Evolutionary conservation across 2,113 vertebrate genomes (phyloP).

Genomic region (Lichenostomus cassidix): DNA sequence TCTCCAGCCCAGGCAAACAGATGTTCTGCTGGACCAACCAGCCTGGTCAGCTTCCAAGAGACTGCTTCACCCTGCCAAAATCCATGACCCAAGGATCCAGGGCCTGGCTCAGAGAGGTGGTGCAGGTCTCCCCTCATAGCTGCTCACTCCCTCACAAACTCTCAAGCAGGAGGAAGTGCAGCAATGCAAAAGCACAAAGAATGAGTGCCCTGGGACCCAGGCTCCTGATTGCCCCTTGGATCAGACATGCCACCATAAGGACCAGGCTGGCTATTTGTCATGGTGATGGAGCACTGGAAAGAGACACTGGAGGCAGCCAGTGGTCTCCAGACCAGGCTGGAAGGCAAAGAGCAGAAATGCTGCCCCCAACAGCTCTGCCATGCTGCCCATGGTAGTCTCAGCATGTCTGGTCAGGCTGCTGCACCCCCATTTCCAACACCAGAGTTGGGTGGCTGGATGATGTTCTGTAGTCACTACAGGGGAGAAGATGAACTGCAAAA

Average conservation of each 20-base stretch:
- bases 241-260: accelerated
- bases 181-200: not conserved
- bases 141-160: not conserved
- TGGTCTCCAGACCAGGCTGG: not conserved
- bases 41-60: not conserved
- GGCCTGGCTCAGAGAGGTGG: not conserved
- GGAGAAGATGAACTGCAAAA: not conserved
- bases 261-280: not conserved
- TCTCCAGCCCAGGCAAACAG: not conserved
- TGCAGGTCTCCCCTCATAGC: not conserved
- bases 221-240: not conserved
- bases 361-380: not conserved
- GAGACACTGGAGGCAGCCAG: not conserved
- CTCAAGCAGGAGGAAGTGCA: not conserved
- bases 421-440: accelerated
- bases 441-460: accelerated
- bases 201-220: not conserved
- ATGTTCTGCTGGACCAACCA: not conserved
- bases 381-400: not conserved
- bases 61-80: not conserved
- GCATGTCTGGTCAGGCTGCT: accelerated
- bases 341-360: not conserved
- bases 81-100: not conserved
- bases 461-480: accelerated
- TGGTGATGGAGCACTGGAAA: not conserved